A percentile compares a stretch with the other conserved stretches of the same genome.
Conservation (phyloP, 1,140 invertebrate species). For the Sarcophaga peregrina region DNA sequence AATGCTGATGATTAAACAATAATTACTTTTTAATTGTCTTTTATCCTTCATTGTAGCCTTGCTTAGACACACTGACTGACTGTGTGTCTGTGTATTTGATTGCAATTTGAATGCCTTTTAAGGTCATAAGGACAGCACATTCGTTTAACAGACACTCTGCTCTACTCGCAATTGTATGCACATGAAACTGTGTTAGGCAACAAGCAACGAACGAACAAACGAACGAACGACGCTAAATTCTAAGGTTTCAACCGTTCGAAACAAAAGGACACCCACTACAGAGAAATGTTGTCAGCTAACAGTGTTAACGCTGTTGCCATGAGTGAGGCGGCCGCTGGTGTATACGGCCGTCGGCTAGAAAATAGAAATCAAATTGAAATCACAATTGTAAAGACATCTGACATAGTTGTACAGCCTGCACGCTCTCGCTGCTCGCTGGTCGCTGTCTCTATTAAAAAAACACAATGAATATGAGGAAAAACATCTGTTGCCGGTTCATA, state of each 20-base stretch:
- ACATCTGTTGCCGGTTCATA: slow-evolving; percentile 3
- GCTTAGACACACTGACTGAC: not conserved
- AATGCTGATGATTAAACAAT: not conserved
- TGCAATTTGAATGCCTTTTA: no score
- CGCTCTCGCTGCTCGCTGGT: no score
- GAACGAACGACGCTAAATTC: no score
- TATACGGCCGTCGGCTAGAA: not conserved
- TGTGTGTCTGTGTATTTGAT: no score
- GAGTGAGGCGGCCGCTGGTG: not conserved
- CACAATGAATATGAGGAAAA: not conserved
- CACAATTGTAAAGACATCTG: not conserved
- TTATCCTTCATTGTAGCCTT: not conserved
- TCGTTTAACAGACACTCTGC: no score
- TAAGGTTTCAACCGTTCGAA: not conserved
- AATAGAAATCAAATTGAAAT: slow-evolving; percentile 13
- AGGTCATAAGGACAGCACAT: no score
- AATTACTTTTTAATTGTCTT: slow-evolving; percentile 15
- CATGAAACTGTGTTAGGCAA: no score
- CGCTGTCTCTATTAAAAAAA: no score
- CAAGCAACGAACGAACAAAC: no score
- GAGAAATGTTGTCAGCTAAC: not conserved
- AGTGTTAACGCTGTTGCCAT: not conserved
- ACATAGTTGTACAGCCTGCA: not conserved
- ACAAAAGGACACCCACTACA: slow-evolving; percentile 6
- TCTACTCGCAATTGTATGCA: no score